These are phyloP conservation scores for Euura saliciscinereae DNA, from an alignment of 1,140 invertebrate genomes.

Conservation along the genomic window DNA sequence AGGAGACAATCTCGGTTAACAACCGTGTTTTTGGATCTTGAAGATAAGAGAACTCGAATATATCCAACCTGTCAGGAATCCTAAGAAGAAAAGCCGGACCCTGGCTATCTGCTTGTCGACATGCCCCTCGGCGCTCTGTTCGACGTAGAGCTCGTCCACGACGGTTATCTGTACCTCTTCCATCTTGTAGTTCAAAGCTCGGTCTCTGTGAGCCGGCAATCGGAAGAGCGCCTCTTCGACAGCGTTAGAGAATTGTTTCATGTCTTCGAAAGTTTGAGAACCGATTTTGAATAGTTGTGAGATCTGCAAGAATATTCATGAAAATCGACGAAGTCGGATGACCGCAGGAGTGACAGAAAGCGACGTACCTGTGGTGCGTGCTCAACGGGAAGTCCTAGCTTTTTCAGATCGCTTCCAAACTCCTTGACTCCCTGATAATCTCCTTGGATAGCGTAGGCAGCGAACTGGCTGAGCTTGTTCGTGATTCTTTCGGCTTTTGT, in stretches of 20 bases:
- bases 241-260: constrained; percentile 88
- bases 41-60: not conserved
- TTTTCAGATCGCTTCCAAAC: constrained; percentile 89
- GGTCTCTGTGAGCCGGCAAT: constrained; percentile 82
- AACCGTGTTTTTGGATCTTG: not conserved
- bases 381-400: constrained; percentile 94
- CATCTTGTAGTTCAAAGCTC: constrained; percentile 94
- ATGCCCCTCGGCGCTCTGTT: constrained; percentile 85
- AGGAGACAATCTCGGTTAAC: constrained; percentile 15
- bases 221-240: constrained; percentile 92
- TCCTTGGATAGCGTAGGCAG: constrained; percentile 91
- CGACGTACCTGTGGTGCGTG: constrained; percentile 85
- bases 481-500: constrained; percentile 91
- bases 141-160: constrained; percentile 95
- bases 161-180: constrained; percentile 97
- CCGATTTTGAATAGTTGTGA: constrained; percentile 97
- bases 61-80: constrained; percentile 79
- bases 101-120: constrained; percentile 93
- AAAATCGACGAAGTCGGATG: constrained; percentile 4
- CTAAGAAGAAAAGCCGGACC: constrained; percentile 93
- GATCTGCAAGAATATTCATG: constrained; percentile 63
- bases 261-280: constrained; percentile 84
- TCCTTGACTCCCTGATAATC: constrained; percentile 92
- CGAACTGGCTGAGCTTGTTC: constrained; percentile 91
- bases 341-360: constrained; percentile 5